phyloP scores from a whole-genome alignment of 2,797 vertebrate genomes.

The Spondyliosoma cantharus region DNA sequence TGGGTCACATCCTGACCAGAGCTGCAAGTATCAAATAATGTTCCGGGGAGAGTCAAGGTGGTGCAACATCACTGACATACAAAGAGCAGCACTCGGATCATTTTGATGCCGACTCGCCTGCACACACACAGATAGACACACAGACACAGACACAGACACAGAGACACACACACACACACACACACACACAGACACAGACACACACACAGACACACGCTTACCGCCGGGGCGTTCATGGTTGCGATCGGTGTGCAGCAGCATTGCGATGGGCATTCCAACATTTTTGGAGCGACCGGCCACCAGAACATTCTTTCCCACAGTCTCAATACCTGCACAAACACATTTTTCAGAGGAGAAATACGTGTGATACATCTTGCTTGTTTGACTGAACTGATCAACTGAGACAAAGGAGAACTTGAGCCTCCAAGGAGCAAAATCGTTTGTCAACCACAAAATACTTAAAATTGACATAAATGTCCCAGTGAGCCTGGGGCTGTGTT shows the following conservation, averaged over 20 bases:
- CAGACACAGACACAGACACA: not conserved
- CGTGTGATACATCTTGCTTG: not conserved
- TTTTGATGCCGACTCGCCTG: not conserved
- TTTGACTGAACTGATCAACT: not conserved
- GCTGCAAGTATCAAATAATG: not conserved
- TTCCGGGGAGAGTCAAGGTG: conserved; percentile 50
- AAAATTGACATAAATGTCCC: not conserved
- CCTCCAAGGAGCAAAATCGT: not conserved
- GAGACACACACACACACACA: not conserved
- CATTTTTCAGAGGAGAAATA: conserved; percentile 19
- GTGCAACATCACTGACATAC: conserved; percentile 39
- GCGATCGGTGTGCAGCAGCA: conserved; percentile 92
- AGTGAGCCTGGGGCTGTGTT: not conserved
- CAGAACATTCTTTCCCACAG: conserved; percentile 92
- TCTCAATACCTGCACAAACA: conserved; percentile 74
- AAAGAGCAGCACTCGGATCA: not conserved
- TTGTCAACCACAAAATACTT: not conserved
- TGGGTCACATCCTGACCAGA: conserved; percentile 31
- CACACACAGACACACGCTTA: conserved; percentile 69
- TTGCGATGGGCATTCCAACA: conserved; percentile 94
- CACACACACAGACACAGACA: conserved; percentile 9
- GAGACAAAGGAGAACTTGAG: not conserved
- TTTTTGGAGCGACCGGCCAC: conserved; percentile 94
- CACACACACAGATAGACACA: not conserved
- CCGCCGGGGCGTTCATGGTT: conserved; percentile 91